Conservation (phyloP, 2,113 vertebrate genomes). For the Muntiacus reevesi region DNA sequence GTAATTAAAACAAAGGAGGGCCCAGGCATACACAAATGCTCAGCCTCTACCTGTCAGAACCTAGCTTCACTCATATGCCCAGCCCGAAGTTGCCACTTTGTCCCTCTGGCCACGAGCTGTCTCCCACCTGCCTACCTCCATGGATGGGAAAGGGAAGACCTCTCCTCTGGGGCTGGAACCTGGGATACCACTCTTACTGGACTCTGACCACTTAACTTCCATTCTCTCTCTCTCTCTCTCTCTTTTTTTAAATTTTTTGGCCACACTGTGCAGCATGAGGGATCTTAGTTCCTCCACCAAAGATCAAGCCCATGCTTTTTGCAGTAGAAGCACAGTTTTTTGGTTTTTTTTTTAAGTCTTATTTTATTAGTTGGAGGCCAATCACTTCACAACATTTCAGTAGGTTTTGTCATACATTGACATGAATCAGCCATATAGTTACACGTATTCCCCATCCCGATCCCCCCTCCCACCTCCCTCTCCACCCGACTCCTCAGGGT, state of each 20-base stretch:
- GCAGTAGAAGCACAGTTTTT: background rate
- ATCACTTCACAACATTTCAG: no score
- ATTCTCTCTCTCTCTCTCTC: background rate
- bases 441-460: no score
- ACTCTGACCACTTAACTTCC: background rate
- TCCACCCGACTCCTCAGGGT: no score
- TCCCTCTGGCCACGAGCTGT: background rate
- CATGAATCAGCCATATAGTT: no score
- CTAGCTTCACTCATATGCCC: background rate
- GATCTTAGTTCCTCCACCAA: background rate
- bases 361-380: no score
- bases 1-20: slow-evolving; percentile 83
- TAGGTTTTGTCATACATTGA: no score
- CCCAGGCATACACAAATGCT: slow-evolving; percentile 71
- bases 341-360: no score
- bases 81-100: background rate
- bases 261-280: background rate
- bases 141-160: background rate
- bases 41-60: slow-evolving; percentile 30
- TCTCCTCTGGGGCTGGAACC: background rate
- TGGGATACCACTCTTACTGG: background rate
- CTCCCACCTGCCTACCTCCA: background rate
- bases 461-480: no score
- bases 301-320: background rate
- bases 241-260: background rate